These are phyloP conservation scores for Peromyscus leucopus DNA, from an alignment of 2,113 vertebrate species.

Conservation along the genomic window DNA sequence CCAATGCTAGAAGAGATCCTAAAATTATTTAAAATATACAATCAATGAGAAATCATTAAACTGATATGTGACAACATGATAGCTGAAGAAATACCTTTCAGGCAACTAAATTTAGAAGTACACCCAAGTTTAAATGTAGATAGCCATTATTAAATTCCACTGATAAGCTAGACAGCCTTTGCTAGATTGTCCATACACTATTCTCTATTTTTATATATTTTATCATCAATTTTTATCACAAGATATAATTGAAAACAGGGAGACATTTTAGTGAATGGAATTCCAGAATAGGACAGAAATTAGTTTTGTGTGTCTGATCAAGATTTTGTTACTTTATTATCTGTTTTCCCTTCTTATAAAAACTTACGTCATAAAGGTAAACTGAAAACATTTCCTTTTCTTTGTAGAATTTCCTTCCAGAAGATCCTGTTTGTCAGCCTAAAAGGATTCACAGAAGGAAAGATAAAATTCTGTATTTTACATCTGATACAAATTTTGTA, in stretches of 20 bases:
- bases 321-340: neutral
- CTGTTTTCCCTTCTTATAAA: neutral
- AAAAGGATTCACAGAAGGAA: neutral
- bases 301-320: neutral
- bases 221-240: neutral
- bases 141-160: neutral
- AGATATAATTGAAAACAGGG: neutral
- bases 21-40: neutral
- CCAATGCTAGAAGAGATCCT: neutral
- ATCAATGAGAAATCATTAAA: neutral
- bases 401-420: neutral
- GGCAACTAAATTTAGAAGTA: neutral
- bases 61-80: neutral
- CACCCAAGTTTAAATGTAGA: neutral
- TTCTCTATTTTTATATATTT: neutral
- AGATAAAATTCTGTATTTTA: neutral
- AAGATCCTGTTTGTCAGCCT: neutral
- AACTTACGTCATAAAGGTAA: neutral
- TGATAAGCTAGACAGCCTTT: neutral
- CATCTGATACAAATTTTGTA: neutral
- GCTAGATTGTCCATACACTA: neutral
- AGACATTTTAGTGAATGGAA: neutral
- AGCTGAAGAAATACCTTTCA: neutral
- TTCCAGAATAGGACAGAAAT: neutral
- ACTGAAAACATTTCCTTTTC: slow-evolving; percentile 35